phyloP scores from a whole-genome alignment of 1,140 invertebrate species.

The Bacillus rossius region DNA sequence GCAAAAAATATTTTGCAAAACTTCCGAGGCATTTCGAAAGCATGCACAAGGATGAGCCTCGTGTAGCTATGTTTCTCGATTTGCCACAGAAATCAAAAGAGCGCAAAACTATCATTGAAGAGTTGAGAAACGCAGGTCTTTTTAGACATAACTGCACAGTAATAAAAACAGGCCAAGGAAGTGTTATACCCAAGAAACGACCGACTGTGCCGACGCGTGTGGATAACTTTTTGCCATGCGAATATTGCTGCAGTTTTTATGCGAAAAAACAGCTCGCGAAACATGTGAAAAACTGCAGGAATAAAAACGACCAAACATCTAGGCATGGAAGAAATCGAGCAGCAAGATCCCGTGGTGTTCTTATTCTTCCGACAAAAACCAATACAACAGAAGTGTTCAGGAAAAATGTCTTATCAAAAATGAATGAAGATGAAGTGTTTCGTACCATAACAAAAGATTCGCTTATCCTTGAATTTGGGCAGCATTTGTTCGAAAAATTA shows the following conservation, averaged over 20 bases:
- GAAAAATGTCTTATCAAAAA: background rate
- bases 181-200: background rate
- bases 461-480: background rate
- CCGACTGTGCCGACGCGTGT: background rate
- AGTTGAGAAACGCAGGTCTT: too few relatives aligned
- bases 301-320: background rate
- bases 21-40: too few relatives aligned
- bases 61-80: too few relatives aligned
- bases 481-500: background rate
- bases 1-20: too few relatives aligned
- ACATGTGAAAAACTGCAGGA: background rate
- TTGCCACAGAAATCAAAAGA: too few relatives aligned
- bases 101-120: too few relatives aligned
- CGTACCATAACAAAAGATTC: background rate
- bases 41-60: too few relatives aligned
- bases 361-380: background rate
- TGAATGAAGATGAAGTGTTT: background rate
- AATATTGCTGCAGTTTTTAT: background rate
- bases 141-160: too few relatives aligned
- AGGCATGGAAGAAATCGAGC: too few relatives aligned
- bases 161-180: background rate
- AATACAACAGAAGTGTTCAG: background rate
- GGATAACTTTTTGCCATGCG: slow-evolving; percentile 6
- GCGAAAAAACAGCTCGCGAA: background rate
- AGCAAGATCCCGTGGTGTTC: too few relatives aligned